A percentile compares a stretch with the other conserved stretches of the same genome.
Conservation (phyloP, 2,888 invertebrate species). For the Hipparchia sbordonii region DNA sequence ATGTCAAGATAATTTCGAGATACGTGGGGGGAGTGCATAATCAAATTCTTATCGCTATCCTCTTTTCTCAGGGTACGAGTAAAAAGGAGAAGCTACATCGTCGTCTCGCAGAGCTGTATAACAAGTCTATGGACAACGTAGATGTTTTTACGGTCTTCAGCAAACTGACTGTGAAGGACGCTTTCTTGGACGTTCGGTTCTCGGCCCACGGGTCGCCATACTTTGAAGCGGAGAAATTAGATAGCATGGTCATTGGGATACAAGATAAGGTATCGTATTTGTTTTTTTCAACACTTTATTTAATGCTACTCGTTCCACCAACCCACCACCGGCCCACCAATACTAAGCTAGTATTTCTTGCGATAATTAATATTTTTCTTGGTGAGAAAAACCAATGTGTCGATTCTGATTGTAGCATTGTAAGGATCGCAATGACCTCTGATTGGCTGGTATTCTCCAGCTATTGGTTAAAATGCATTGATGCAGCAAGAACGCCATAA, state of each 20-base stretch:
- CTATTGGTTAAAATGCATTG: no score
- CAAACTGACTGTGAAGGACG: conserved; percentile 84
- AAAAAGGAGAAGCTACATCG: conserved; percentile 88
- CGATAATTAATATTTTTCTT: no score
- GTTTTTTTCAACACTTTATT: background rate
- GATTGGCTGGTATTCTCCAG: no score
- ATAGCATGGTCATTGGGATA: conserved; percentile 90
- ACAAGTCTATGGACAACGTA: conserved; percentile 91
- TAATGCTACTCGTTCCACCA: no score
- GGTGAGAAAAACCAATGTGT: no score
- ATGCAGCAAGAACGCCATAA: no score
- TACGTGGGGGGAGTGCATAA: background rate
- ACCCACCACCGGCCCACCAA: no score
- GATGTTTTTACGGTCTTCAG: conserved; percentile 96
- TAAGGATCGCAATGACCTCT: no score
- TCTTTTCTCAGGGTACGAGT: conserved; percentile 82
- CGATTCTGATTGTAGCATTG: no score
- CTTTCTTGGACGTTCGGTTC: conserved; percentile 92
- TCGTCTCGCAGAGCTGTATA: conserved; percentile 85
- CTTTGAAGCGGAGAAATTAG: conserved; percentile 93
- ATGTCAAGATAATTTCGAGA: conserved; percentile 8
- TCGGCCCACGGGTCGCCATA: conserved; percentile 98
- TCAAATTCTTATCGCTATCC: conserved; percentile 15
- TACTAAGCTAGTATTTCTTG: no score
- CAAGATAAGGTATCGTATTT: conserved; percentile 82